Evolutionary conservation across 2,113 vertebrate species (phyloP).

Genomic region (Chionodraco myersi): DNA sequence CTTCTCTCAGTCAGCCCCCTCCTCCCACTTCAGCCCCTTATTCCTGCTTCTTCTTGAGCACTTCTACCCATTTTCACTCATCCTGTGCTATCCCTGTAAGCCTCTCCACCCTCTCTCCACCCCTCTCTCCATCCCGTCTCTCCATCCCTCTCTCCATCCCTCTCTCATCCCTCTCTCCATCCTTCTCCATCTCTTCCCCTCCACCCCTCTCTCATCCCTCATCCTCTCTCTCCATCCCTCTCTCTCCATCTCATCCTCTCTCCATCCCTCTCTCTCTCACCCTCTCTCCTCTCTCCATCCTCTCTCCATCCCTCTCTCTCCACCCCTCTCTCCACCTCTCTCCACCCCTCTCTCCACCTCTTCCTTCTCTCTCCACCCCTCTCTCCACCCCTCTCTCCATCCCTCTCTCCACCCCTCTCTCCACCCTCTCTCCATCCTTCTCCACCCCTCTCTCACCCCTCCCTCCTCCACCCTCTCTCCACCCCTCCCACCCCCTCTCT

Average conservation of each 20-base stretch:
- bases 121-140: background rate
- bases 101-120: conserved; percentile 12
- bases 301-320: background rate
- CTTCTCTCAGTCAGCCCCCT: conserved; percentile 16
- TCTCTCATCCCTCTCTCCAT: conserved; percentile 27
- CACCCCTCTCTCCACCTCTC: background rate
- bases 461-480: background rate
- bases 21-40: conserved; percentile 14
- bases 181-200: conserved; percentile 25
- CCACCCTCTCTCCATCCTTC: conserved; percentile 19
- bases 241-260: too few relatives aligned
- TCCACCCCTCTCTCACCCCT: background rate
- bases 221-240: too few relatives aligned
- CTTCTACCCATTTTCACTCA: conserved; percentile 42
- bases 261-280: background rate
- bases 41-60: conserved; percentile 31
- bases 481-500: too few relatives aligned
- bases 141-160: conserved; percentile 7
- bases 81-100: conserved; percentile 18
- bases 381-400: background rate
- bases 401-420: conserved; percentile 23
- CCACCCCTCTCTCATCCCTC: conserved; percentile 6
- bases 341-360: too few relatives aligned
- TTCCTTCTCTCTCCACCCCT: too few relatives aligned
- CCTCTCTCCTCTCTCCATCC: too few relatives aligned